phyloP scores from a whole-genome alignment of 2,888 invertebrate genomes.

The Epirrhoe alternata region DNA sequence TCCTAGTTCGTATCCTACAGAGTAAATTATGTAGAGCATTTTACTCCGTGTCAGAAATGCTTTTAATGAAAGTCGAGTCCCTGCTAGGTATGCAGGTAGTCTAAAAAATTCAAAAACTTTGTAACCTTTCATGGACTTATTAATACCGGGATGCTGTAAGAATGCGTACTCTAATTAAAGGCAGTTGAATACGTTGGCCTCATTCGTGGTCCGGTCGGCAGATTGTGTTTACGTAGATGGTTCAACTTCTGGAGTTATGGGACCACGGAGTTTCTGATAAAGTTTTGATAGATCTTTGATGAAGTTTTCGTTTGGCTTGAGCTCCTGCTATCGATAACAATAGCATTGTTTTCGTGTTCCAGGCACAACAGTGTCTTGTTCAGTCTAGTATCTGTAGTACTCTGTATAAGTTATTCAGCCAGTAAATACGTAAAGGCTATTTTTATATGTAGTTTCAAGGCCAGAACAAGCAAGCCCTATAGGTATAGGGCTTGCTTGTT shows the following conservation, averaged over 20 bases:
- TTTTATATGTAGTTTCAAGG: no score
- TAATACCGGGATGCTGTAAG: constrained; percentile 36
- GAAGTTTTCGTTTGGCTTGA: not conserved
- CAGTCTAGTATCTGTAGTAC: no score
- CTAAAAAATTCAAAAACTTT: constrained; percentile 19
- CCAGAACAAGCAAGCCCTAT: no score
- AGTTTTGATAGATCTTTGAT: not conserved
- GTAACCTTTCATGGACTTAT: constrained; percentile 10
- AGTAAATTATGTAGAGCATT: not conserved
- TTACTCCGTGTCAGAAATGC: not conserved
- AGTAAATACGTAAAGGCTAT: no score
- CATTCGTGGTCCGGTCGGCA: constrained; percentile 32
- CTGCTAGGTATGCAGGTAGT: not conserved
- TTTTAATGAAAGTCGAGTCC: not conserved
- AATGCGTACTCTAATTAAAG: constrained; percentile 56
- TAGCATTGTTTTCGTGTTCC: no score
- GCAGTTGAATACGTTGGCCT: constrained; percentile 48
- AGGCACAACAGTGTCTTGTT: no score
- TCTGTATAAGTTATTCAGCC: no score
- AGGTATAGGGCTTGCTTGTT: no score
- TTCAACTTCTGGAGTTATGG: constrained; percentile 12
- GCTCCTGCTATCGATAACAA: no score
- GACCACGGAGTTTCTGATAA: not conserved
- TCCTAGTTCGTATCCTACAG: not conserved
- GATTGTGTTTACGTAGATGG: constrained; percentile 21